Percentiles rank a stretch among this genome's conserved stretches.
Conservation (phyloP, 2,797 vertebrate genomes). For the Cetoscarus ocellatus region DNA sequence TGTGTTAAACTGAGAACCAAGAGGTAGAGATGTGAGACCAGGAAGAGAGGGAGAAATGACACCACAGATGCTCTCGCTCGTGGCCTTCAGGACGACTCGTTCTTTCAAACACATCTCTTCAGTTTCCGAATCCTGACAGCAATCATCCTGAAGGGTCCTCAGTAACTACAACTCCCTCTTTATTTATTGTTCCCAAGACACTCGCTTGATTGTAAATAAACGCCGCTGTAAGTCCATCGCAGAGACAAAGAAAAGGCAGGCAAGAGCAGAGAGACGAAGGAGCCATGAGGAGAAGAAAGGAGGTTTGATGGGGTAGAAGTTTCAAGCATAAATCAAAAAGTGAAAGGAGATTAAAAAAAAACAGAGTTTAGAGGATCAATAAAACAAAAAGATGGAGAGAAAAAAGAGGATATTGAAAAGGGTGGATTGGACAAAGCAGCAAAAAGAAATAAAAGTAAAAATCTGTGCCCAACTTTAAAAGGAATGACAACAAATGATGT, state of each 20-base stretch:
- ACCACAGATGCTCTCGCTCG: neutral
- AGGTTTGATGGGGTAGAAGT: neutral
- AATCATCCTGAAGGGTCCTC: conserved; percentile 18
- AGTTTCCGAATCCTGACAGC: conserved; percentile 25
- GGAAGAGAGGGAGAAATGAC: conserved; percentile 5
- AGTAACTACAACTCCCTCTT: conserved; percentile 3
- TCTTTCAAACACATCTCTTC: conserved; percentile 57
- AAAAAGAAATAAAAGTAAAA: too few species aligned
- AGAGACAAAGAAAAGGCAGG: neutral
- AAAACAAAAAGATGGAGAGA: neutral
- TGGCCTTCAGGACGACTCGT: conserved; percentile 56
- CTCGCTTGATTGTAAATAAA: neutral
- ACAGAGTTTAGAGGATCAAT: neutral
- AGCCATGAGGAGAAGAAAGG: neutral
- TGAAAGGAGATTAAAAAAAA: neutral
- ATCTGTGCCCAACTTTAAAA: too few species aligned
- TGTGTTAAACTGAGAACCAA: conserved; percentile 23
- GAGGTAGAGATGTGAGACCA: conserved; percentile 10
- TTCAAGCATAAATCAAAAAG: neutral
- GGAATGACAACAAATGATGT: too few species aligned
- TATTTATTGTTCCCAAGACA: conserved; percentile 1
- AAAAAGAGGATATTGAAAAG: too few species aligned
- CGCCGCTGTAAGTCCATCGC: neutral
- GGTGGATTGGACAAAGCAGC: too few species aligned
- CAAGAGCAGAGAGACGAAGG: neutral